A percentile compares a stretch with the other conserved stretches of the same genome.
Evolutionary conservation across 2,888 invertebrate genomes (phyloP).

Genomic region (Noctua fimbriata): DNA sequence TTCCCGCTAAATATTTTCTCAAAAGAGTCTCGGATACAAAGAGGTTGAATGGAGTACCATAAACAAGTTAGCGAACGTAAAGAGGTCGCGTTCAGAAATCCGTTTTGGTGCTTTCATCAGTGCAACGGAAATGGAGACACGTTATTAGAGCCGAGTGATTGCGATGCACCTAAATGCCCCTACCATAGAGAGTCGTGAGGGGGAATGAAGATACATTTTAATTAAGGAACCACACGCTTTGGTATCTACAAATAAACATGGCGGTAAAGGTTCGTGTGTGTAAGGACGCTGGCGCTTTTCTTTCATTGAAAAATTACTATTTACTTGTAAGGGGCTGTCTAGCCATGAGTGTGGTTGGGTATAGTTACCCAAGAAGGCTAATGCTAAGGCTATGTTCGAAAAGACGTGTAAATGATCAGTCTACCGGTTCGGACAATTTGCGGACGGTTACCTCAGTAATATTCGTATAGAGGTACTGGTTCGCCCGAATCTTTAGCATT

Average conservation of each 20-base stretch:
- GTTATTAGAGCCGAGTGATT: conserved; percentile 66
- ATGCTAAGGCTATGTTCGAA: neutral
- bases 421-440: neutral
- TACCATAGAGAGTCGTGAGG: conserved; percentile 28
- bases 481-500: neutral
- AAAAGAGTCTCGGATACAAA: conserved; percentile 63
- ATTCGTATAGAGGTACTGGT: neutral
- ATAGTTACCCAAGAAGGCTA: neutral
- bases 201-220: conserved; percentile 14
- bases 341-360: neutral
- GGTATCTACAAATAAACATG: conserved; percentile 7
- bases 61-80: conserved; percentile 67
- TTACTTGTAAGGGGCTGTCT: too few relatives aligned
- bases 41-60: conserved; percentile 63
- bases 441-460: neutral
- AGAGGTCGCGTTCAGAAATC: conserved; percentile 66
- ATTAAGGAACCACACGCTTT: neutral
- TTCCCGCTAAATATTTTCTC: conserved; percentile 63
- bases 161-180: conserved; percentile 56
- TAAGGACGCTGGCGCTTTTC: neutral
- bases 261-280: neutral
- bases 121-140: conserved; percentile 69
- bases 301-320: neutral
- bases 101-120: conserved; percentile 70
- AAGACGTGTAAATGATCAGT: neutral